phyloP scores from a whole-genome alignment of 2,797 vertebrate species.

The Anabas testudineus region DNA sequence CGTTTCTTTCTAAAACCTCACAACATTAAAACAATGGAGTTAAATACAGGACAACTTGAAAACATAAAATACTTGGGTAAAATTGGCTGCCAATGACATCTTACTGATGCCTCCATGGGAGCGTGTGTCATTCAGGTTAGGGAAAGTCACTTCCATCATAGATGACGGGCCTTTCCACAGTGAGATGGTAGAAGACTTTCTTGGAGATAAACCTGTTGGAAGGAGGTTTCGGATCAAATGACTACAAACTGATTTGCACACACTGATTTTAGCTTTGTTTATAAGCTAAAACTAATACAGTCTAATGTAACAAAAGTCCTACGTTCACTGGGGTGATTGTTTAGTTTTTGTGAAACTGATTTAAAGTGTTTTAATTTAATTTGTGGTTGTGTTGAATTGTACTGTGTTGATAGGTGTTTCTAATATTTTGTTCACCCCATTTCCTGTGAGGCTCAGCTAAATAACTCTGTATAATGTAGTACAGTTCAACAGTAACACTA shows the following conservation, averaged over 20 bases:
- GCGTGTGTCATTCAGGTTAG: slow-evolving; percentile 48
- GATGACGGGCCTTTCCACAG: slow-evolving; percentile 92
- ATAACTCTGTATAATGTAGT: too few relatives aligned
- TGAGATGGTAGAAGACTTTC: slow-evolving; percentile 93
- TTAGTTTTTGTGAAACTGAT: too few relatives aligned
- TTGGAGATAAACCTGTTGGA: slow-evolving; percentile 93
- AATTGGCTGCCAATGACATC: slow-evolving; percentile 26
- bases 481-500: too few relatives aligned
- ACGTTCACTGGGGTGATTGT: too few relatives aligned
- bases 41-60: slow-evolving; percentile 22
- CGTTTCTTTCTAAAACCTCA: slow-evolving; percentile 1
- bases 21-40: slow-evolving; percentile 33
- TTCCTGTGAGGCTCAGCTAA: too few relatives aligned
- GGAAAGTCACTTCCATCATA: slow-evolving; percentile 95
- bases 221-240: slow-evolving; percentile 43
- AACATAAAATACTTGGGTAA: slow-evolving; percentile 50
- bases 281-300: too few relatives aligned
- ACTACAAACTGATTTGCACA: slow-evolving; percentile 2
- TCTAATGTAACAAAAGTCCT: too few relatives aligned
- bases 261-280: too few relatives aligned
- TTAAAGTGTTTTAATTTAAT: too few relatives aligned
- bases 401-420: too few relatives aligned
- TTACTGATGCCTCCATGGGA: slow-evolving; percentile 4
- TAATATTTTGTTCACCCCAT: too few relatives aligned
- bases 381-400: too few relatives aligned